Evolutionary conservation across 2,888 invertebrate species (phyloP).

Genomic region (Tenthredo notha): DNA sequence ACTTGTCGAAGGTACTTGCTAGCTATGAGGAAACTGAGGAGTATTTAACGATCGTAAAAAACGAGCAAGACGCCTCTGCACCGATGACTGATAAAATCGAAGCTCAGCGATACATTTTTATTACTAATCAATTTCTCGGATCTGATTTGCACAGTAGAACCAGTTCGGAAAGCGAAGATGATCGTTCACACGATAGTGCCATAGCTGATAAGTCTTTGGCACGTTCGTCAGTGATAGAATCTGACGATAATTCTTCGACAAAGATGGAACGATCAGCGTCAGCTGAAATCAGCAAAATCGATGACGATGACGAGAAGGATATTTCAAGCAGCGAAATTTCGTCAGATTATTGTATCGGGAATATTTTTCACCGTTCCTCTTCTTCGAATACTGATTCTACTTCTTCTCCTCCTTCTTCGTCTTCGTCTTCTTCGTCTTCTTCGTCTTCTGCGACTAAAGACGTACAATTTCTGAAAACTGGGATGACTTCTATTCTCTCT

Average conservation of each 20-base stretch:
- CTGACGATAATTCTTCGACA: neutral
- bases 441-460: neutral
- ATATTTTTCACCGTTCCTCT: constrained; percentile 10
- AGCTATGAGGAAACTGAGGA: constrained; percentile 38
- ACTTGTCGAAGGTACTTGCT: neutral
- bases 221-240: neutral
- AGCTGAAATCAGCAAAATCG: neutral
- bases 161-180: neutral
- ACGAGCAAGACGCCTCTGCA: constrained; percentile 13
- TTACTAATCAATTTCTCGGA: constrained; percentile 45
- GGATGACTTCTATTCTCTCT: neutral
- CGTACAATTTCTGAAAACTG: neutral
- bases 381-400: neutral
- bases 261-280: neutral
- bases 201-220: neutral
- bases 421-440: constrained; percentile 12
- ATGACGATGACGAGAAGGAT: neutral
- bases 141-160: neutral
- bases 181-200: neutral
- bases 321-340: neutral
- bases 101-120: constrained; percentile 29
- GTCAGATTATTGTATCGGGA: constrained; percentile 30
- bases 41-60: constrained; percentile 50
- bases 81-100: neutral
- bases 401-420: constrained; percentile 4